Evolutionary conservation across 2,888 invertebrate genomes (phyloP).

Genomic region (Dioctria linearis): DNA sequence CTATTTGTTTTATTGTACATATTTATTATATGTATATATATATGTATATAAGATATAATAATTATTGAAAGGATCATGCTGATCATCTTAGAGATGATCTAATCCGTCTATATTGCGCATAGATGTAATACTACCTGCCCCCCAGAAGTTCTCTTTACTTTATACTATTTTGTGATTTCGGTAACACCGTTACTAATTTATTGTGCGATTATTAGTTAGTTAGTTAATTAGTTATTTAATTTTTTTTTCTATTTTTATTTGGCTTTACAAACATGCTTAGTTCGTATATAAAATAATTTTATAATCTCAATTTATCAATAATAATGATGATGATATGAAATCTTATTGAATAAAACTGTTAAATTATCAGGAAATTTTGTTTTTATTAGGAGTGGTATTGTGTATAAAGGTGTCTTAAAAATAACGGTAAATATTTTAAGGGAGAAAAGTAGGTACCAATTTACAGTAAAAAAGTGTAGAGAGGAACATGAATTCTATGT

Average conservation of each 20-base stretch:
- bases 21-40: no score
- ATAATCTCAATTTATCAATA: constrained; percentile 10
- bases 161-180: constrained; percentile 44
- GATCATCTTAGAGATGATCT: no score
- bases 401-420: no score
- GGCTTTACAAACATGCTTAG: constrained; percentile 19
- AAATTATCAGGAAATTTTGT: constrained; percentile 15
- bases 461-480: no score
- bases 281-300: constrained; percentile 17
- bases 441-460: no score
- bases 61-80: no score
- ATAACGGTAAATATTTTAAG: no score
- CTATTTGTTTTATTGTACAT: no score
- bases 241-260: neutral
- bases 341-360: constrained; percentile 35
- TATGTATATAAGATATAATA: no score
- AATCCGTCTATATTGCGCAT: no score
- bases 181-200: constrained; percentile 45
- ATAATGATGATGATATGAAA: constrained; percentile 5
- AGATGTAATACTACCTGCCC: neutral
- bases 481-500: no score
- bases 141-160: neutral
- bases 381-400: no score
- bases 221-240: constrained; percentile 19
- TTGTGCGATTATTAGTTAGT: neutral